Percentiles rank a stretch among this genome's conserved stretches.
Conservation (phyloP, 2,113 vertebrate genomes). For the Carlito syrichta region DNA sequence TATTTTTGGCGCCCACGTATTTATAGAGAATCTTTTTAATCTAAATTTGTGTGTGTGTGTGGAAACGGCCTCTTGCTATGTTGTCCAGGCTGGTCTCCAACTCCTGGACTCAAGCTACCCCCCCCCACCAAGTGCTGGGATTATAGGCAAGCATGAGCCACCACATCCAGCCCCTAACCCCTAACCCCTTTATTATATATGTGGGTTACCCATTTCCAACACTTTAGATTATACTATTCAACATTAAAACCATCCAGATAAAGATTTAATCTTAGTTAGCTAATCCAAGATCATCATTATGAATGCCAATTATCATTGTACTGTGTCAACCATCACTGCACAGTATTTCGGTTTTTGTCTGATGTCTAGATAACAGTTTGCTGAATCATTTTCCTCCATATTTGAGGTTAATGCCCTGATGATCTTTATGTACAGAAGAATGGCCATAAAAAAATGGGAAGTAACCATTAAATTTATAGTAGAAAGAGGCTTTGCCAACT, state of each 20-base stretch:
- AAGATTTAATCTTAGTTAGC: constrained; percentile 18
- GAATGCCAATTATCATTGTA: background rate
- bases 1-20: too few species aligned
- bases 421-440: constrained; percentile 4
- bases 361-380: constrained; percentile 21
- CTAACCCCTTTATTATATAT: constrained; percentile 33
- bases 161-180: too few species aligned
- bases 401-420: background rate
- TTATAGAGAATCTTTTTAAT: too few species aligned
- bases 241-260: constrained; percentile 38
- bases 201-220: constrained; percentile 45
- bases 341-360: constrained; percentile 12
- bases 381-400: background rate
- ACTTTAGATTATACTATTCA: constrained; percentile 42
- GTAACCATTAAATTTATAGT: constrained; percentile 31
- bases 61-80: too few species aligned
- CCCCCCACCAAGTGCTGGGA: too few species aligned
- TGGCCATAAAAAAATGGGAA: background rate
- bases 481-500: constrained; percentile 10
- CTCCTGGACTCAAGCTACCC: too few species aligned
- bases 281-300: constrained; percentile 47
- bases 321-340: background rate
- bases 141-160: too few species aligned
- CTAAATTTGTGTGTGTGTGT: too few species aligned
- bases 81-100: too few species aligned